Conservation (phyloP, 2,888 invertebrate genomes). For the Eristalis arbustorum region DNA sequence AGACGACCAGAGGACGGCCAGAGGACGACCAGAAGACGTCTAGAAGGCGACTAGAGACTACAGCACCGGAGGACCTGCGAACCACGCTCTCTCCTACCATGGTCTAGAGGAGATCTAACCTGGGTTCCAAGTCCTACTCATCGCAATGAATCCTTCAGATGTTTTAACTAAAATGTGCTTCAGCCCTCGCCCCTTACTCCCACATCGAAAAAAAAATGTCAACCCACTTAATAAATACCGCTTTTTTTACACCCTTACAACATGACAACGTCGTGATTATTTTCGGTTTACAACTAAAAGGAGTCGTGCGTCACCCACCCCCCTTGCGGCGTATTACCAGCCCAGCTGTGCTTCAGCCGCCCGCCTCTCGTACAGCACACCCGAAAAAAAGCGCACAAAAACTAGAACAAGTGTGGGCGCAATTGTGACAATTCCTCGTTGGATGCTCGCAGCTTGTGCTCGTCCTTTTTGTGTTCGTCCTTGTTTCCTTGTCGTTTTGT, state of each 20-base stretch:
- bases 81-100: too few species aligned
- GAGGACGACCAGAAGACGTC: too few species aligned
- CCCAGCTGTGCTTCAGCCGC: slow-evolving; percentile 31
- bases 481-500: slow-evolving; percentile 6
- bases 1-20: too few species aligned
- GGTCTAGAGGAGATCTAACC: background rate
- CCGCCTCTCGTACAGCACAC: background rate
- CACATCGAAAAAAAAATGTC: background rate
- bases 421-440: slow-evolving; percentile 60
- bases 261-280: slow-evolving; percentile 66
- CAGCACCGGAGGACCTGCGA: too few species aligned
- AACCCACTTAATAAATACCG: slow-evolving; percentile 52
- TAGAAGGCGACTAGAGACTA: too few species aligned
- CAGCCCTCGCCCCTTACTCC: background rate
- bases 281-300: slow-evolving; percentile 66
- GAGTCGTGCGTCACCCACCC: slow-evolving; percentile 35
- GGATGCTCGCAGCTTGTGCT: slow-evolving; percentile 10
- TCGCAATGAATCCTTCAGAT: background rate
- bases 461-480: slow-evolving; percentile 40
- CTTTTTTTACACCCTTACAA: slow-evolving; percentile 61
- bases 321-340: slow-evolving; percentile 5
- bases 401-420: slow-evolving; percentile 39
- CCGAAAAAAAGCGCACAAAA: background rate
- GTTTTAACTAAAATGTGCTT: slow-evolving; percentile 18
- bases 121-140: background rate